Evolutionary conservation across 2,888 invertebrate genomes (phyloP), one percentile per base, ranked within the genome.

Genomic region (Neoitamus cyanurus): DNA sequence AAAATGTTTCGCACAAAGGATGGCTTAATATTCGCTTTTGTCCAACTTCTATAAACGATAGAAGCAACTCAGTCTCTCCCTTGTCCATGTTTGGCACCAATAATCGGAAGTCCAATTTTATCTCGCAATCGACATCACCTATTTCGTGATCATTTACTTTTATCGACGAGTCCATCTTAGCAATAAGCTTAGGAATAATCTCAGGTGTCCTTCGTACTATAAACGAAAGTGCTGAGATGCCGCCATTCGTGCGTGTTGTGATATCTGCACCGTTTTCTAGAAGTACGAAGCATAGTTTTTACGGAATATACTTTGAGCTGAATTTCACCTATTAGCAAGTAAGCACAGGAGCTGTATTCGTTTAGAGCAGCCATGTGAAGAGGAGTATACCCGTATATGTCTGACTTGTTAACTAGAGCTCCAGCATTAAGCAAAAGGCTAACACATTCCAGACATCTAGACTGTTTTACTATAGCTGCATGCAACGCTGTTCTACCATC

Each of bases 141-240:
- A 97, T 92, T 89, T 97, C 97, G 88, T 97, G 96, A 88, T 97
- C 97, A 88, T 95, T 95, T 6, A 96, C 93, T 87, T 94, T 94
- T 13, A 97, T 95, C 0, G 96, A 94, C 46, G 94, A 93, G 88
- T 96, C 96, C 70, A 97, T 93, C 89, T 95, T 95, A 73, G 93
- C 91, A 80, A 95, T 90, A 83, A 95, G 93, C 82, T 95, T 94
- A 0, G 96, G 95, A 69, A 97, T 93, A 4, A 96, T 95, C 87
- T 96, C 96, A 0, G 97, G 97, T 0, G 96, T 97, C 87, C 96
- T 93, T n/a, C 96, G 93, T 0, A 96, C 95, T 84, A 97, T 96
- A 88, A 97, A 96, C 11, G 95, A 95, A 13, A 97, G 90, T 0
- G 95, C 96, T 0, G 96, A 95, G 2, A 96, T 93, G 6, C 96